These are phyloP conservation scores for Muscidifurax raptorellus DNA, from an alignment of 1,140 invertebrate species.

Conservation along the genomic window DNA sequence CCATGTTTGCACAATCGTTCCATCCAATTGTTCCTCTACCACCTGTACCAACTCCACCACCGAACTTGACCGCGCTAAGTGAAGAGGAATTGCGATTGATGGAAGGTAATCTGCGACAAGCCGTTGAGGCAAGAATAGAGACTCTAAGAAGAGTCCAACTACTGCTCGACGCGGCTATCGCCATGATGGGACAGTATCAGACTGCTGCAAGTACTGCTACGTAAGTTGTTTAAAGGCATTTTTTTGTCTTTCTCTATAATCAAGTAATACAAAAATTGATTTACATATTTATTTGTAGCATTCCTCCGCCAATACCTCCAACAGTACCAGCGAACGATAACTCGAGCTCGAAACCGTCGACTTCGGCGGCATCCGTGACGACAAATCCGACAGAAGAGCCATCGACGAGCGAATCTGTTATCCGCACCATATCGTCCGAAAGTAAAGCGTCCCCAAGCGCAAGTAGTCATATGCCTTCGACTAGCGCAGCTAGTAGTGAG, in stretches of 20 bases:
- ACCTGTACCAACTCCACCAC: conserved; percentile 82
- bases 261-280: conserved; percentile 26
- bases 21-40: conserved; percentile 82
- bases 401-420: conserved; percentile 40
- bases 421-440: conserved; percentile 42
- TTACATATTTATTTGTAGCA: conserved; percentile 59
- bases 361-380: not conserved
- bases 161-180: conserved; percentile 70
- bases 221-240: conserved; percentile 55
- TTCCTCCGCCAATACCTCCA: conserved; percentile 60
- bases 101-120: conserved; percentile 91
- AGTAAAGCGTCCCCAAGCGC: conserved; percentile 42
- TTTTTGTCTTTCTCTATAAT: conserved; percentile 18
- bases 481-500: conserved; percentile 57
- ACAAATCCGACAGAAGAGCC: conserved; percentile 37
- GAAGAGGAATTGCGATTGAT: conserved; percentile 90
- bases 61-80: conserved; percentile 84
- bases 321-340: conserved; percentile 28
- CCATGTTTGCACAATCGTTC: conserved; percentile 78
- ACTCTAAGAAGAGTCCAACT: conserved; percentile 71
- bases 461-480: conserved; percentile 49
- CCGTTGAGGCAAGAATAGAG: conserved; percentile 92
- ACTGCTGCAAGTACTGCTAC: conserved; percentile 68
- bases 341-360: conserved; percentile 35
- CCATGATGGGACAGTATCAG: conserved; percentile 75